These are phyloP conservation scores for Dorcus parallelipipedus DNA, from an alignment of 2,888 invertebrate genomes.

Conservation along the genomic window DNA sequence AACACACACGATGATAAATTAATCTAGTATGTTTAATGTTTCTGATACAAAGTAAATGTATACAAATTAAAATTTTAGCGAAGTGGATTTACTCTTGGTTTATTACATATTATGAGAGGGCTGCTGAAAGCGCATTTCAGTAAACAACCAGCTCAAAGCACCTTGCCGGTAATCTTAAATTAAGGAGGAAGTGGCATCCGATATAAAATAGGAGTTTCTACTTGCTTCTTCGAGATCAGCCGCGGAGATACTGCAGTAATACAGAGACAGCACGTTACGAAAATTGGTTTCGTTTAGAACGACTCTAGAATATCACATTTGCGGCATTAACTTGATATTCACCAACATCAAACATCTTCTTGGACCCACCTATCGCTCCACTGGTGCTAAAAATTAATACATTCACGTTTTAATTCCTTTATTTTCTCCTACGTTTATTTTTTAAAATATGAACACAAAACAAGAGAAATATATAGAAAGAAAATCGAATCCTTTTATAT, in stretches of 20 bases:
- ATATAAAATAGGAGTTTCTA: constrained; percentile 22
- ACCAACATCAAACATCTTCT: not conserved
- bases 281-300: constrained; percentile 34
- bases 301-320: constrained; percentile 24
- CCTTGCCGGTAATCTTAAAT: constrained; percentile 24
- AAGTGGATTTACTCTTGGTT: not conserved
- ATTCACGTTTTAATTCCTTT: too few species aligned
- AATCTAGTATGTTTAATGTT: not conserved
- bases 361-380: not conserved
- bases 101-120: constrained; percentile 15
- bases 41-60: not conserved
- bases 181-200: constrained; percentile 25
- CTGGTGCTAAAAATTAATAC: not conserved
- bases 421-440: too few species aligned
- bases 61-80: not conserved
- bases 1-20: not conserved
- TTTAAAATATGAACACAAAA: too few species aligned
- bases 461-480: too few species aligned
- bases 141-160: constrained; percentile 19
- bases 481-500: too few species aligned
- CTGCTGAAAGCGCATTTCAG: constrained; percentile 17
- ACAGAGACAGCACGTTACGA: constrained; percentile 25
- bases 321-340: constrained; percentile 21
- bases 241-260: constrained; percentile 22
- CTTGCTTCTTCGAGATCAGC: constrained; percentile 17